Base-by-base conservation (phyloP, 2,888 invertebrate genomes). In the Cetonia aurata region DNA sequence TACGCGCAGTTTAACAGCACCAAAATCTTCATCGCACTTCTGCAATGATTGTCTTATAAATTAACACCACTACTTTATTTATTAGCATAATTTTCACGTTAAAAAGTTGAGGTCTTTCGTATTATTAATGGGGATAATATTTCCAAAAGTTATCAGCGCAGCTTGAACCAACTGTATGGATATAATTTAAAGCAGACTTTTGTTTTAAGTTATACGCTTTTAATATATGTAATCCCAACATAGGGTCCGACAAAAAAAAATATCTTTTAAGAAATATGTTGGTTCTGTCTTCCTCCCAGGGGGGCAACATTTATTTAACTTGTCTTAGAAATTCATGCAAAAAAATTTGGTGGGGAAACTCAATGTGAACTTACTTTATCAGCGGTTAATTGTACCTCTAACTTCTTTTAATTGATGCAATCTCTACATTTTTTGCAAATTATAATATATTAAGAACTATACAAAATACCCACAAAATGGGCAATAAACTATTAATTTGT, bases 51-150 rank as follows among this genome's bases (percentile, higher is more conserved):
- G 31, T 53, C 33, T 53, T 1, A 53, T 53, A 53, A 53, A 53
- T 53, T 53, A 53, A 31, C 33, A 53, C 13, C 25, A 53, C 25
- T 2, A 53, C 12, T 33, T 53, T 13, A 53, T 53, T 53, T 53
- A 25, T 53, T 25, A 3, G 33, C 53, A 53, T 53, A 53, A 53
- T 53, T 53, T 31, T 8, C 25, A 12, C 31, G 53, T 53, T n/a
- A 31, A 53, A 13, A 19, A 33, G 53, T 53, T 53, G 53, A 53
- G 53, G 25, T 53, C 53, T 12, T 25, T 53, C 6, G 31, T 53
- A 31, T 12, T 53, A n/a, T 13, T 53, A 25, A 25, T 31, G 13
- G 25, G 8, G 33, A 25, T 53, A 19, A 31, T 53, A 17, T 25
- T 44, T 1, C 31, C 10, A 12, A n/a, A 12, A 53, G 50, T 6